Percentiles rank a stretch among this genome's conserved stretches.
Evolutionary conservation across 2,113 vertebrate genomes (phyloP).

Genomic region (Taurulus bubalis): DNA sequence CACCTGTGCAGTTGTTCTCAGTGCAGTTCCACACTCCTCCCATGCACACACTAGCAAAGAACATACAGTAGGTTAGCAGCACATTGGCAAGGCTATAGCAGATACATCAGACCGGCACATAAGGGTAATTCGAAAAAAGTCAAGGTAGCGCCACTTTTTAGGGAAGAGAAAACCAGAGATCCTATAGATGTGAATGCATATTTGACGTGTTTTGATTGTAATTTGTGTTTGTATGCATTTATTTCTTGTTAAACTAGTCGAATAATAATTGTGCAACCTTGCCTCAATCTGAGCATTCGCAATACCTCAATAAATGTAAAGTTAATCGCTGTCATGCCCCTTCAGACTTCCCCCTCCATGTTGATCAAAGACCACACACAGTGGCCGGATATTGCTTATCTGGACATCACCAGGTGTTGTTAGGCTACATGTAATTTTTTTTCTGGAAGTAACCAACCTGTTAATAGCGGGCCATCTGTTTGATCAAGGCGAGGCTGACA

Average conservation of each 20-base stretch:
- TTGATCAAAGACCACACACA: neutral
- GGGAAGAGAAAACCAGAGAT: neutral
- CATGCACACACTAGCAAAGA: slow-evolving; percentile 87
- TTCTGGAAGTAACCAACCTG: neutral
- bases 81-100: neutral
- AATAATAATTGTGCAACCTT: neutral
- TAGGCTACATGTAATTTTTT: neutral
- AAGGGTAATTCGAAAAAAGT: neutral
- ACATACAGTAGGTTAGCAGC: slow-evolving; percentile 14
- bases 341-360: neutral
- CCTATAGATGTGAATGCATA: neutral
- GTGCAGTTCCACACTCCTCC: slow-evolving; percentile 98
- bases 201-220: neutral
- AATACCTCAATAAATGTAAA: neutral
- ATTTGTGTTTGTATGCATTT: neutral
- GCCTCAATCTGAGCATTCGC: neutral
- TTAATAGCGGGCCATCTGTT: neutral
- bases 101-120: neutral
- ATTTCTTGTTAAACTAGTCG: neutral
- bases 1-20: slow-evolving; percentile 97
- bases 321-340: neutral
- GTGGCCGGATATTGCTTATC: neutral
- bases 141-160: neutral
- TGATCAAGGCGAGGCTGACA: no score
- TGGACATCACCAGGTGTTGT: neutral